Base-by-base conservation (phyloP, 2,797 vertebrate species). In the Cuniculus paca region DNA sequence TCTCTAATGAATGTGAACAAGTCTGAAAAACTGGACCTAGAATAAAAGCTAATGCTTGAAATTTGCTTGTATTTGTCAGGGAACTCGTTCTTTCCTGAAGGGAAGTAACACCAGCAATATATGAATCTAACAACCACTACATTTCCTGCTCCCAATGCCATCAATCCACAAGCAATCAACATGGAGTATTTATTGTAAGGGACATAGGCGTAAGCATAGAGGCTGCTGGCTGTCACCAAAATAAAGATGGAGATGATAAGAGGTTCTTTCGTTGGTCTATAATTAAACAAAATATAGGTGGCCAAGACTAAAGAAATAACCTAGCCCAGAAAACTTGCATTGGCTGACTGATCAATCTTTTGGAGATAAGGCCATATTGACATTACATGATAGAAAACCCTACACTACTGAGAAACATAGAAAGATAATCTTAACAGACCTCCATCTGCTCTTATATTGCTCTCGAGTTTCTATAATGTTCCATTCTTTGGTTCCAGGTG, bases 341-440 rank as follows among this genome's bases (percentile, higher is more conserved):
- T 98, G 1, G 99, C 98, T 6, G 98, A 99, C 0, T 90, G 97
- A 97, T 99, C 99, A 39, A 99, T 98, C 99, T 99, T 99, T 98
- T 99, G 99, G 94, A 99, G 99, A 99, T 99, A 99, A 0, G 99
- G 99, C 99, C 99, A 99, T 88, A 99, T 98, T 94, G 99, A 99
- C 95, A 99, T 99, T 98, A 99, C 96, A 99, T 99, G 19, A 99
- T 99, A 2, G 99, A 99, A 98, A 99, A 99, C 95, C 99, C 99
- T n/a, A 99, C 98, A 96, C 99, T 99, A 97, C 99, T 99, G 97
- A 99, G 99, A 97, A 99, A 99, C 99, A 99, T 99, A 5, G 99
- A 99, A 88, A 99, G 99, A 97, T 99, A 99, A 99, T 98, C 94
- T 99, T 98, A 97, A 99, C 99, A 13, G 99, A 99, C 98, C 99